These are phyloP conservation scores for Hydriomena furcata DNA, from an alignment of 2,888 invertebrate genomes.

Conservation along the genomic window DNA sequence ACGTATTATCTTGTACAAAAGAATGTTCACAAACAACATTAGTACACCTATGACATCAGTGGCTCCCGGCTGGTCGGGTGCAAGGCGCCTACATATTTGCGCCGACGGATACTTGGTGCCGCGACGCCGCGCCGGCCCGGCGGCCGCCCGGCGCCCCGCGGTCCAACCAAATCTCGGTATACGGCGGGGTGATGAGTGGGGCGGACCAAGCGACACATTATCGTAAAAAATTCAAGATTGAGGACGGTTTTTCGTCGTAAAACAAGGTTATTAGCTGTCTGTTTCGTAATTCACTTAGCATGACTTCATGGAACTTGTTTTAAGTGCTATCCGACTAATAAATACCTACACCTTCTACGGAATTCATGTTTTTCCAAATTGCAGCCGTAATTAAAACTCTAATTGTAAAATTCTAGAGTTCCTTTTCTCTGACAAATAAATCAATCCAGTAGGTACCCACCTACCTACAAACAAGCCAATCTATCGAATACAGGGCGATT, in stretches of 20 bases:
- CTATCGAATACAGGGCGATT: no score
- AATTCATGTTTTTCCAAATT: no score
- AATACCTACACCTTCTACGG: no score
- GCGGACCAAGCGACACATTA: slow-evolving; percentile 15
- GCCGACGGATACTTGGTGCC: slow-evolving; percentile 48
- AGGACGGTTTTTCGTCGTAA: neutral
- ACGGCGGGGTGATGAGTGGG: slow-evolving; percentile 3
- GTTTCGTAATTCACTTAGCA: neutral
- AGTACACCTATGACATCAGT: slow-evolving; percentile 39
- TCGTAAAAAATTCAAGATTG: neutral
- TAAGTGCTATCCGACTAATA: no score
- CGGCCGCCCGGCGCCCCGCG: slow-evolving; percentile 54
- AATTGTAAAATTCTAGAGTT: no score
- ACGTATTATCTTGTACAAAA: slow-evolving; percentile 14
- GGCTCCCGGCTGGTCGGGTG: slow-evolving; percentile 25
- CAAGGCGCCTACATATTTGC: slow-evolving; percentile 63
- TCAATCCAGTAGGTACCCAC: no score
- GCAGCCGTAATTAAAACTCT: neutral
- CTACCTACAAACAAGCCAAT: no score
- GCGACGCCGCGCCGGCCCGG: slow-evolving; percentile 36
- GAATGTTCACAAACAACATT: slow-evolving; percentile 36
- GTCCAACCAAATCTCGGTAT: slow-evolving; percentile 30
- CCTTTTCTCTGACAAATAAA: no score
- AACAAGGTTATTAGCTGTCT: neutral
- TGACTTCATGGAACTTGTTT: no score